Base-by-base conservation (phyloP, 2,113 vertebrate species). In the Sarotherodon lohbergeri region DNA sequence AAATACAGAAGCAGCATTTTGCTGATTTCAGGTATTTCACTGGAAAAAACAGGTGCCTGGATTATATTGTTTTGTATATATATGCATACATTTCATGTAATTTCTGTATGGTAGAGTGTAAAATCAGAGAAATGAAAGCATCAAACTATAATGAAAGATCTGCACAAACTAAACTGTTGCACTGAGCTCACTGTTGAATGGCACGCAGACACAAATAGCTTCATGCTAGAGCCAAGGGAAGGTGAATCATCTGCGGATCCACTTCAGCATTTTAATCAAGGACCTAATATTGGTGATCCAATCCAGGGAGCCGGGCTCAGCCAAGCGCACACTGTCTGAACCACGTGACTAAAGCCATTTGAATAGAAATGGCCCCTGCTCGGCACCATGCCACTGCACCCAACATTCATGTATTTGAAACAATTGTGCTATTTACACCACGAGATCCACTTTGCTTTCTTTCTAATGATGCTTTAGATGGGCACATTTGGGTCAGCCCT, bases 401-500 rank as follows among this genome's bases (percentile, higher is more conserved):
- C 76, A 91, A 89, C 86, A 79, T 85, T 90, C 61, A n/a, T 29
- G 86, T 71, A 50, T 90, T 56, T 59, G 76, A 86, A 85, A 84
- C 46, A 34, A 89, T 82, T 91, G 89, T 84, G 86, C 87, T 84
- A 81, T 87, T 92, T 85, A 88, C 78, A 83, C 82, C 78, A 50
- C 55, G 22, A 85, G 84, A 86, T 89, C 85, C 83, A 88, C 88
- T 91, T 87, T 88, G 86, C 86, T 88, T 82, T 84, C 80, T 73
- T 89, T 92, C 83, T 88, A 84, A 89, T 82, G 83, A 90, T 5
- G 89, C 92, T 89, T 91, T 84, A 29, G 90, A 80, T 73, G 73
- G 82, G 86, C 88, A 55, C 83, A 94, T 93, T 92, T 93, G 89
- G 94, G 90, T 95, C 92, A 95, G 52, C 78, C 55, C 50, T 82